Base-by-base conservation (phyloP, 1,140 invertebrate species). In the Drosophila orena region DNA sequence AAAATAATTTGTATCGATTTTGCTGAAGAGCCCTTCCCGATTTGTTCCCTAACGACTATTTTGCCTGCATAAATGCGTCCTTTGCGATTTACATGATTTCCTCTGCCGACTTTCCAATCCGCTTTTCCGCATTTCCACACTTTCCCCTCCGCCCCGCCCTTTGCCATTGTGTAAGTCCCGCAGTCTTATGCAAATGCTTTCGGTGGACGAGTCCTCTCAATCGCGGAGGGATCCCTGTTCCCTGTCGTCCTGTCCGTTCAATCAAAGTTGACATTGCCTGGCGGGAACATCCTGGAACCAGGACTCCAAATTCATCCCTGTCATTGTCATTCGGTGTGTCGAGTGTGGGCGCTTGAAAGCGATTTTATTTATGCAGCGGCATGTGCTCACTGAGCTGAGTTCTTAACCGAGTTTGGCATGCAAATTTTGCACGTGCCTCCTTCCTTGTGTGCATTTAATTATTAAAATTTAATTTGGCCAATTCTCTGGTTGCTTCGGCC, bases 391-490 rank as follows among this genome's bases (percentile, higher is more conserved):
- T 62, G 70, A 75, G 66, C 74, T 47, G 55, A 53, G 75, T 79
- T 81, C 78, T 81, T 86, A 88, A 88, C 79, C 79, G 68, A 89
- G 89, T 89, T 88, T 89, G 65, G 76, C 65, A 89, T 89, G 85
- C 85, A 89, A 89, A 89, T 89, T 88, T 71, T 89, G 56, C 84
- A 88, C 84, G 83, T 88, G 83, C 73, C 44, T 38, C 27, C 61
- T 15, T 57, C 73, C 60, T 58, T 54, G 76, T 47, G 60, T 89
- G 84, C 84, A 77, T 80, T 88, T 89, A 88, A 88, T 88, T 89
- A 88, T 89, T 89, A 89, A 89, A 89, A 89, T 89, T 89, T 90
- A 89, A 89, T 89, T 90, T 89, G 68, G 85, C 77, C 84, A 89
- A 89, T 89, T 90, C 66, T 44, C 68, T 46, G 44, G 47, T 27